A percentile compares a stretch with the other conserved stretches of the same genome.
Conservation (phyloP, 2,888 invertebrate species). For the Drosophila rellima region DNA sequence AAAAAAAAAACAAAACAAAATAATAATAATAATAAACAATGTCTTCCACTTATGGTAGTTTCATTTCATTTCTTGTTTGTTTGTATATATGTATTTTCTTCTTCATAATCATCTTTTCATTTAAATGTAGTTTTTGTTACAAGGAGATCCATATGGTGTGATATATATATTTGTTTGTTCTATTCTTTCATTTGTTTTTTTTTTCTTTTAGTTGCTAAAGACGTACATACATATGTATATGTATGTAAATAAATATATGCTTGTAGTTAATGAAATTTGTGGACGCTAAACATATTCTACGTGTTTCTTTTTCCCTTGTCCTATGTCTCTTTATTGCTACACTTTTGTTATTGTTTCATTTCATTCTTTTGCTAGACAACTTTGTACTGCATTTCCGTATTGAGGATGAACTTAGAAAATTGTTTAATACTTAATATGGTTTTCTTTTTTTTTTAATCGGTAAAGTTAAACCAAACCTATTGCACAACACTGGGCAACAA, state of each 20-base stretch:
- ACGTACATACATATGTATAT: conserved; percentile 23
- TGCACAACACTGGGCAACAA: conserved; percentile 20
- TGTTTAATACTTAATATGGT: conserved; percentile 16
- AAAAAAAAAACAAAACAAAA: conserved; percentile 12
- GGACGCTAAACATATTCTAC: conserved; percentile 34
- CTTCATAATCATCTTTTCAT: conserved; percentile 12
- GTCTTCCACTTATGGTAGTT: conserved; percentile 49
- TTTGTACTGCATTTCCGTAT: conserved; percentile 50
- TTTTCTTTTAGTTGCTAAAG: conserved; percentile 3
- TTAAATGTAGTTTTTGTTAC: conserved; percentile 58
- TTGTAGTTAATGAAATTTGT: conserved; percentile 29
- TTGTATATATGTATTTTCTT: conserved; percentile 39
- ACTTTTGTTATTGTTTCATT: neutral
- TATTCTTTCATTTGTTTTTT: conserved; percentile 2
- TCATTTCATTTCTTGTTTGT: conserved; percentile 14
- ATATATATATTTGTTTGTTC: conserved; percentile 31
- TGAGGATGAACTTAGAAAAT: conserved; percentile 43
- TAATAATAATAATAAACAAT: conserved; percentile 36
- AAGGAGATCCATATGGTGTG: conserved; percentile 65
- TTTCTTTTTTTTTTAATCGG: too few relatives aligned
- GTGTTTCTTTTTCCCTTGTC: conserved; percentile 9
- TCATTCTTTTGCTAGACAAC: conserved; percentile 17
- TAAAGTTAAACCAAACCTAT: conserved; percentile 8
- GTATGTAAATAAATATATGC: conserved; percentile 22
- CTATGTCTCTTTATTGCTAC: conserved; percentile 4